Conservation (phyloP, 1,140 invertebrate species). For the Aphelenchoides fujianensis region DNA sequence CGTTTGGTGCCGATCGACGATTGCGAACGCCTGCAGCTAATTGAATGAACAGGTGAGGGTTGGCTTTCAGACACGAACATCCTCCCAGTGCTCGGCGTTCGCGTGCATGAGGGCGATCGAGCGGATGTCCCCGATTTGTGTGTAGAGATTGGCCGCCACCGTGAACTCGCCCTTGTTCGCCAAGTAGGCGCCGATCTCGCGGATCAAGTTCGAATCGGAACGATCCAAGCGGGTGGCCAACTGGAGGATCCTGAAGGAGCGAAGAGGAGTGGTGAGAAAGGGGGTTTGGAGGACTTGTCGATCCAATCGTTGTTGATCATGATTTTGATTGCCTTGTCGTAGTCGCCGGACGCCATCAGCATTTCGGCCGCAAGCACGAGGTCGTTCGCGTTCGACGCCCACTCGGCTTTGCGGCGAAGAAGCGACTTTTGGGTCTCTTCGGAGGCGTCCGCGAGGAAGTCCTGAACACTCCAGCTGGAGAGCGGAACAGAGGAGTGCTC, state of each 20-base stretch:
- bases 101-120: slow-evolving; percentile 77
- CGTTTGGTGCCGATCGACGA: slow-evolving; percentile 81
- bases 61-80: slow-evolving; percentile 67
- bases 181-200: slow-evolving; percentile 74
- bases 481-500: slow-evolving; percentile 8
- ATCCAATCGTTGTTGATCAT: slow-evolving; percentile 87
- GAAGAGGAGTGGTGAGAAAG: background rate
- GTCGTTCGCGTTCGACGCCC: slow-evolving; percentile 92
- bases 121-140: slow-evolving; percentile 69
- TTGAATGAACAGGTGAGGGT: background rate
- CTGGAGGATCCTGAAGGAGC: slow-evolving; percentile 73
- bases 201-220: slow-evolving; percentile 73
- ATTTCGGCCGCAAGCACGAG: slow-evolving; percentile 78
- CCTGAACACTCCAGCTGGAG: slow-evolving; percentile 50
- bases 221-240: slow-evolving; percentile 76
- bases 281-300: slow-evolving; percentile 72
- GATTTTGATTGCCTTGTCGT: slow-evolving; percentile 82
- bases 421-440: slow-evolving; percentile 60
- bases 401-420: slow-evolving; percentile 73
- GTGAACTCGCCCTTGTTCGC: slow-evolving; percentile 72
- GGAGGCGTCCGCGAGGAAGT: slow-evolving; percentile 52
- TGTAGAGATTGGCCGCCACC: slow-evolving; percentile 79
- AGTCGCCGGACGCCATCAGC: slow-evolving; percentile 89
- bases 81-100: slow-evolving; percentile 83
- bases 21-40: slow-evolving; percentile 73